Percentiles rank a stretch among this genome's conserved stretches.
phyloP scores from a whole-genome alignment of 2,888 invertebrate species.

The Ceramica pisi region DNA sequence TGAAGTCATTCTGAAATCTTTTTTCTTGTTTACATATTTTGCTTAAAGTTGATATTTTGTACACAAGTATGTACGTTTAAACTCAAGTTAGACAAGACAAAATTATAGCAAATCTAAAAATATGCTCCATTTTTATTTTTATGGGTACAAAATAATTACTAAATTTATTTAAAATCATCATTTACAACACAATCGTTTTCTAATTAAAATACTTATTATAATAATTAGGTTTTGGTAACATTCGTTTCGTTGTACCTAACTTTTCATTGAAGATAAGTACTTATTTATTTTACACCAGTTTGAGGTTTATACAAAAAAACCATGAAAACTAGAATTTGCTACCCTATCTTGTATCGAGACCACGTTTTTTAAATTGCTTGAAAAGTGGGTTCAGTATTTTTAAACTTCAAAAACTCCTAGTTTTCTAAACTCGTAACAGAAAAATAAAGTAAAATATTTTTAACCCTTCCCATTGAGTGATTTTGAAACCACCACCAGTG shows the following conservation, averaged over 20 bases:
- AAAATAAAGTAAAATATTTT: neutral
- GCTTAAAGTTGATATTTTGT: no score
- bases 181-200: slow-evolving; percentile 23
- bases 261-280: slow-evolving; percentile 12
- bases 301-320: neutral
- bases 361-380: neutral
- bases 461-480: neutral
- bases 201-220: slow-evolving; percentile 26
- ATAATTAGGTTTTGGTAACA: slow-evolving; percentile 63
- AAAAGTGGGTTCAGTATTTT: neutral
- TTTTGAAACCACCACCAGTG: slow-evolving; percentile 20
- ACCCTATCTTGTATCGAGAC: slow-evolving; percentile 14
- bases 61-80: no score
- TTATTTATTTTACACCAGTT: slow-evolving; percentile 11
- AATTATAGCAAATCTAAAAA: no score
- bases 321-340: neutral
- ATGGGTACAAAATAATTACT: neutral
- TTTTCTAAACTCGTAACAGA: neutral
- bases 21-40: no score
- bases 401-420: neutral
- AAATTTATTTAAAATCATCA: neutral
- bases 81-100: neutral
- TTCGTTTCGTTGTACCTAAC: slow-evolving; percentile 43
- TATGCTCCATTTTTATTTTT: neutral
- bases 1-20: no score